These are phyloP conservation scores for Orchestes rusci DNA, from an alignment of 2,888 invertebrate species.

Conservation along the genomic window DNA sequence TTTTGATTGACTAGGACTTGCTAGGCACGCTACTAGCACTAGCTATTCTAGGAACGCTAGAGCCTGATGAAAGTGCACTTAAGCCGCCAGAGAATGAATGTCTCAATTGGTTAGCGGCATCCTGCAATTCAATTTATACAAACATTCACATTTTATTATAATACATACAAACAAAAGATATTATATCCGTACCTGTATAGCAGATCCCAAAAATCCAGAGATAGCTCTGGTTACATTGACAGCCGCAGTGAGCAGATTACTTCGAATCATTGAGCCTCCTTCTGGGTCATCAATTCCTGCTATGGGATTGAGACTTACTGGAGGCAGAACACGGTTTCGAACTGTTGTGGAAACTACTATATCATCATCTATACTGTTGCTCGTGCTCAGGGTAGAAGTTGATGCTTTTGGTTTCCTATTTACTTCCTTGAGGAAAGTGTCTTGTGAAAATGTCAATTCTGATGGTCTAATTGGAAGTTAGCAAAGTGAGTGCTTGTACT, in stretches of 20 bases:
- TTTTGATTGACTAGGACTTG: no score
- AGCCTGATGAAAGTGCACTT: constrained; percentile 26
- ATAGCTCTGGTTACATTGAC: constrained; percentile 71
- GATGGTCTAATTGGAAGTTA: constrained; percentile 16
- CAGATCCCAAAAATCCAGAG: constrained; percentile 69
- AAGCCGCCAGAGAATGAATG: constrained; percentile 28
- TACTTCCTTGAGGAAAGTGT: constrained; percentile 21
- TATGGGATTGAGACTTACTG: constrained; percentile 40
- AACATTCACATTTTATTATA: no score
- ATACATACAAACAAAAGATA: no score
- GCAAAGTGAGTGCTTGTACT: no score
- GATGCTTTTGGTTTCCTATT: constrained; percentile 27
- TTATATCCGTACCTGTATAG: constrained; percentile 65
- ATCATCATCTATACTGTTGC: constrained; percentile 29
- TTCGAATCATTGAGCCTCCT: constrained; percentile 39
- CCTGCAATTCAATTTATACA: constrained; percentile 30
- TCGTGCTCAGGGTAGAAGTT: constrained; percentile 26
- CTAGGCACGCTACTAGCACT: constrained; percentile 14
- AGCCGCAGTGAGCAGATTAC: constrained; percentile 60
- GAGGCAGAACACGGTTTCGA: constrained; percentile 32
- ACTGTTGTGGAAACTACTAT: constrained; percentile 21
- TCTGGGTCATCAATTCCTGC: constrained; percentile 38
- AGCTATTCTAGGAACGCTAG: constrained; percentile 20
- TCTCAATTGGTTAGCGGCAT: constrained; percentile 34
- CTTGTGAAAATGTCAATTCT: constrained; percentile 21